phyloP scores from a whole-genome alignment of 2,113 vertebrate genomes.

The Thamnaconus septentrionalis region DNA sequence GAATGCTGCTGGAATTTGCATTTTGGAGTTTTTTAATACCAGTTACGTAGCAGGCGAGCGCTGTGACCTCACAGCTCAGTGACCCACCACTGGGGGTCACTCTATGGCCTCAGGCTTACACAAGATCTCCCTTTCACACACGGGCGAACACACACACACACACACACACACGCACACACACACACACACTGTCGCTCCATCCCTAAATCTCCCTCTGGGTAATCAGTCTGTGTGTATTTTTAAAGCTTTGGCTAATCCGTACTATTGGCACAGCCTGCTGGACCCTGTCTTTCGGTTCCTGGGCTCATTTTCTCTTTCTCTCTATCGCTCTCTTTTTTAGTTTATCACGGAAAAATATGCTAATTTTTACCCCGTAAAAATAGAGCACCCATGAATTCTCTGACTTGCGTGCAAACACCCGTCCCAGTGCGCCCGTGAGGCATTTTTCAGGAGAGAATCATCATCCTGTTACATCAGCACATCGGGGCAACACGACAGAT shows the following conservation, averaged over 20 bases:
- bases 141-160: neutral
- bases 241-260: constrained; percentile 62
- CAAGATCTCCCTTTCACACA: neutral
- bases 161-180: constrained; percentile 3
- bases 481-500: constrained; percentile 39
- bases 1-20: constrained; percentile 14
- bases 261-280: constrained; percentile 58
- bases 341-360: neutral
- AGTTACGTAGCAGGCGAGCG: constrained; percentile 34
- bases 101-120: constrained; percentile 3
- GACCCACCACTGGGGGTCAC: constrained; percentile 38
- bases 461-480: neutral
- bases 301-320: neutral
- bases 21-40: constrained; percentile 35
- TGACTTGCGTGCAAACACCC: neutral
- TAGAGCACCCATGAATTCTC: neutral
- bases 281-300: constrained; percentile 36
- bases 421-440: neutral
- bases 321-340: too few relatives aligned
- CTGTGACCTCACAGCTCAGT: constrained; percentile 34
- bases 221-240: constrained; percentile 59
- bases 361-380: neutral
- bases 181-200: constrained; percentile 19
- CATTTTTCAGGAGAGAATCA: constrained; percentile 8
- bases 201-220: constrained; percentile 57